A percentile compares a stretch with the other conserved stretches of the same genome.
phyloP scores from a whole-genome alignment of 2,797 vertebrate genomes.

The Spinibarbus caldwelli region DNA sequence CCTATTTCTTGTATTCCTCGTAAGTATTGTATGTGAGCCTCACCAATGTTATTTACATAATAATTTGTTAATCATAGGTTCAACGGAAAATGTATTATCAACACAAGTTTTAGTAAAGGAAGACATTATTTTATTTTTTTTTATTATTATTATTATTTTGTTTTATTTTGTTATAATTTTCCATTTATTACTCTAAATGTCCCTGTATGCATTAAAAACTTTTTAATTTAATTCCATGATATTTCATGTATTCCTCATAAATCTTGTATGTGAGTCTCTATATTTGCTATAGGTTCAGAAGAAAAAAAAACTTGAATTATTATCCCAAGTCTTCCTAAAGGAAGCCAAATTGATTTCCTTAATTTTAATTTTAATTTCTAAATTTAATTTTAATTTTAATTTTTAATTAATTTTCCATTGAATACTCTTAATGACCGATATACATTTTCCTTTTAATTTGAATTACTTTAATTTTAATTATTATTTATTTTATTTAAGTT shows the following conservation, averaged over 20 bases:
- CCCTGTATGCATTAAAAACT: background rate
- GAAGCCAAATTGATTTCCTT: background rate
- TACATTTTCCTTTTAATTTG: background rate
- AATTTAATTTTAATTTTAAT: too few relatives aligned
- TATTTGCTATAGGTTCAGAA: background rate
- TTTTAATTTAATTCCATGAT: background rate
- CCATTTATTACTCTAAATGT: background rate
- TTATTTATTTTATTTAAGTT: too few relatives aligned
- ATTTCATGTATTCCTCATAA: background rate
- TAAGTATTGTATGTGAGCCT: background rate
- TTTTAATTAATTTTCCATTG: background rate
- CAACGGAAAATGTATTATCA: background rate
- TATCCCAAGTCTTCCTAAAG: background rate
- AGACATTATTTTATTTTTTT: background rate
- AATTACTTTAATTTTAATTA: background rate
- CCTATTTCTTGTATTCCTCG: background rate
- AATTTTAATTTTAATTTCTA: background rate
- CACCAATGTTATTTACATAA: background rate
- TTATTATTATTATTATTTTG: too few relatives aligned
- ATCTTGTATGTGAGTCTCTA: background rate
- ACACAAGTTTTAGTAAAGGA: background rate
- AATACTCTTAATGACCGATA: background rate
- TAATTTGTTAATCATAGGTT: background rate
- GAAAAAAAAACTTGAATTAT: background rate
- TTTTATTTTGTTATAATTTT: background rate